Conservation (phyloP, 2,797 vertebrate genomes). For the Setipinna tenuifilis region DNA sequence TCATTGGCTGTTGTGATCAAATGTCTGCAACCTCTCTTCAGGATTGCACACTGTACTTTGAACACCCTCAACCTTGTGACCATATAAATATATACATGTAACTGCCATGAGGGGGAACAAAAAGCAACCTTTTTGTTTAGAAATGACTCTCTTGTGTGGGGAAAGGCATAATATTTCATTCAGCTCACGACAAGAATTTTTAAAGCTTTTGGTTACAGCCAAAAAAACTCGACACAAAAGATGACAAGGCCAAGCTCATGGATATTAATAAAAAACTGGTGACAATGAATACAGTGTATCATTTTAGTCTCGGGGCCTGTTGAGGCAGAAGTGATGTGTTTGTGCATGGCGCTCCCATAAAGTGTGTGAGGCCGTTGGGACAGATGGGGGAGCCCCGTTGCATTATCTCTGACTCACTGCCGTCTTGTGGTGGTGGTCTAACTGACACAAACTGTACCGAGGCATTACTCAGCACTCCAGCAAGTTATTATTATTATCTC, state of each 20-base stretch:
- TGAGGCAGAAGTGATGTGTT: slow-evolving; percentile 8
- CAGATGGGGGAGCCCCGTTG: neutral
- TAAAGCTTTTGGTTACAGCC: neutral
- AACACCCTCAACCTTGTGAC: neutral
- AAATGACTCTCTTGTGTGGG: neutral
- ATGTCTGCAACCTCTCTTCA: neutral
- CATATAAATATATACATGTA: too few species aligned
- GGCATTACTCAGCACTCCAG: neutral
- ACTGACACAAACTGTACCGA: neutral
- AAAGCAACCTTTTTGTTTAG: neutral
- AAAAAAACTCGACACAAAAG: neutral
- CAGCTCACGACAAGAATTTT: neutral
- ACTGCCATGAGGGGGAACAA: neutral
- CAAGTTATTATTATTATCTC: neutral
- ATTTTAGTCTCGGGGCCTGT: neutral
- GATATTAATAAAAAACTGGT: neutral
- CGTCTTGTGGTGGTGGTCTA: slow-evolving; percentile 12
- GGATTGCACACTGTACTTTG: neutral
- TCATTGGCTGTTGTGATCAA: slow-evolving; percentile 7
- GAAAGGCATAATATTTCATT: neutral
- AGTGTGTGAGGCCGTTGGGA: neutral
- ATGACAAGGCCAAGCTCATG: neutral
- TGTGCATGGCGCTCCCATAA: neutral
- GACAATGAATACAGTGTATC: neutral
- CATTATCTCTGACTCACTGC: slow-evolving; percentile 9